phyloP scores from a whole-genome alignment of 2,797 vertebrate genomes.

The Rallus crepitans region DNA sequence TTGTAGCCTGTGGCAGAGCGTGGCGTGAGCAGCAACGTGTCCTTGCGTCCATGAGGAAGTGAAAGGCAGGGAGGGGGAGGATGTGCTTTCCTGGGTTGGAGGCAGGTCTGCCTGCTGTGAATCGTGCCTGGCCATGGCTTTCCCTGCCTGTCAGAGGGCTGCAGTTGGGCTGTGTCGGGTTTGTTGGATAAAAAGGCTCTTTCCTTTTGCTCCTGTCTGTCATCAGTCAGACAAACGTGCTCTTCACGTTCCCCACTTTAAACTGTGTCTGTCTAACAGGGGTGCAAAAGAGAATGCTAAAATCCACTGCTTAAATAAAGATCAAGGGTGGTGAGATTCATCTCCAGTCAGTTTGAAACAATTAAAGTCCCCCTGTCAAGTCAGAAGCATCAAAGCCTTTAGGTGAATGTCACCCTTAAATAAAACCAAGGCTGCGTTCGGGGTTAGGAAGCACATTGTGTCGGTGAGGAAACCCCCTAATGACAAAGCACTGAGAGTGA shows the following conservation, averaged over 20 bases:
- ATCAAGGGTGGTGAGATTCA: background rate
- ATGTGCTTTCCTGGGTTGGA: background rate
- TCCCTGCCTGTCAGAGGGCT: background rate
- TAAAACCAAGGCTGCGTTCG: background rate
- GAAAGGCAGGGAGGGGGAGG: background rate
- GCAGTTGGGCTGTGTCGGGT: background rate
- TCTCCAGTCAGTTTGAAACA: background rate
- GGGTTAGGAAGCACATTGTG: accelerated
- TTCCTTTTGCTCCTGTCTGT: background rate
- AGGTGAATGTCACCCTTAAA: background rate
- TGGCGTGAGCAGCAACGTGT: background rate
- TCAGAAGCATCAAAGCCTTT: background rate
- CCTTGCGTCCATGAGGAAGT: background rate
- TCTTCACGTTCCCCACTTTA: background rate
- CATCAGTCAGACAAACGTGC: accelerated
- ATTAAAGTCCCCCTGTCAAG: background rate
- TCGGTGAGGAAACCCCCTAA: background rate
- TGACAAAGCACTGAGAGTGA: background rate
- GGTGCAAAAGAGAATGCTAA: background rate
- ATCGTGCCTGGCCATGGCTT: background rate
- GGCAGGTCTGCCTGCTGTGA: background rate
- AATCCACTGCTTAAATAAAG: background rate
- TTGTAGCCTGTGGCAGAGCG: background rate
- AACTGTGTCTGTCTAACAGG: background rate
- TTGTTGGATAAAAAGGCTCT: background rate